Base-by-base conservation (phyloP, 2,888 invertebrate genomes). In the Diaperis boleti region DNA sequence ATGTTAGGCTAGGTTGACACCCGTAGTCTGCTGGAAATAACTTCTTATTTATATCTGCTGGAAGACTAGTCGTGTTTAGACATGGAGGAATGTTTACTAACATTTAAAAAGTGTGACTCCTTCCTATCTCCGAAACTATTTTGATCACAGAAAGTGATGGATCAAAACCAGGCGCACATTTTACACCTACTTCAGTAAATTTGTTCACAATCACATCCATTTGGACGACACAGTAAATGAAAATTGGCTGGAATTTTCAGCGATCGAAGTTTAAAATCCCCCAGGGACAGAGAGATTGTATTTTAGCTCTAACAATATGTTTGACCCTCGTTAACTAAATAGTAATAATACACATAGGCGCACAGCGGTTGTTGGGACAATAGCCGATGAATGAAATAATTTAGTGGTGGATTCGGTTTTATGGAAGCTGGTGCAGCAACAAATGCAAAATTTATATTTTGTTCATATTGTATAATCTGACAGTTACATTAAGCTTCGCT, bases 1-100 rank as follows among this genome's bases (percentile, higher is more conserved):
- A 76, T 72, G 78, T 78, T 78, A 76, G 72, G 78, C 72, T 77
- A 78, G 79, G 79, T 78, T 79, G 78, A 78, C 78, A 78, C 67
- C 70, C 69, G 67, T 62, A 60, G 65, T 57, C 65, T 20, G 57
- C 69, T 66, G 50, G 69, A 76, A 76, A 76, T 76, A 76, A 69
- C 70, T 64, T 61, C 62, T 70, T 76, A 76, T 76, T 75, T 75
- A 73, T 73, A 74, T 54, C 64, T 41, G 2, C 64, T 49, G 47
- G 60, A 69, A 68, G 68, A 71, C 65, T 65, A 64, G 62, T 41
- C 67, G 57, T 65, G 67, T 66, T 71, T 68, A 68, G 69, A 70
- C 69, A 67, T 67, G 55, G 41, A 54, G 66, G 70, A 68, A 71
- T 72, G 68, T 72, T 72, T 69, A 69, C 54, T 50, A 50, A 59